These are phyloP conservation scores for Gracilinanus agilis DNA, from an alignment of 2,113 vertebrate genomes.

Conservation along the genomic window DNA sequence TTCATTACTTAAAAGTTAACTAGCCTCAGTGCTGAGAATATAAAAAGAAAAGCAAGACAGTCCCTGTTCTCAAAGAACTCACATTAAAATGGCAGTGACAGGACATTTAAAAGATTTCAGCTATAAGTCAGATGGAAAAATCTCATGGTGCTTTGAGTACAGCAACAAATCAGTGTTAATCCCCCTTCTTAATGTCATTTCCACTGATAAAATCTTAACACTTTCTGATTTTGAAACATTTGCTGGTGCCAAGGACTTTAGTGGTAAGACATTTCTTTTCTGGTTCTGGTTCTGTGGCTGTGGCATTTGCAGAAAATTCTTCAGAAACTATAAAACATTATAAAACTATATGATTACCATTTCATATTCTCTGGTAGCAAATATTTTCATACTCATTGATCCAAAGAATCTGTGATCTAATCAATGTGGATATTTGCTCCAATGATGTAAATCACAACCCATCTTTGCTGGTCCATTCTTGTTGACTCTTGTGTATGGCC, in stretches of 20 bases:
- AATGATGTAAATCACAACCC: background rate
- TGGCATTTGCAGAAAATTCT: background rate
- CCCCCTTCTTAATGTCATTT: background rate
- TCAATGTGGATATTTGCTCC: background rate
- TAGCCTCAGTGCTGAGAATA: background rate
- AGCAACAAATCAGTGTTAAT: background rate
- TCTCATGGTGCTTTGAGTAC: background rate
- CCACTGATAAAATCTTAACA: background rate
- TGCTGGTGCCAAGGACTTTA: background rate
- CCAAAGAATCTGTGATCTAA: background rate
- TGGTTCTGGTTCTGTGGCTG: background rate
- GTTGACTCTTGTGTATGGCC: background rate
- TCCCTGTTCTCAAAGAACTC: background rate
- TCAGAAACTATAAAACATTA: background rate
- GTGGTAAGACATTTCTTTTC: background rate
- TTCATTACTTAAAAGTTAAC: background rate
- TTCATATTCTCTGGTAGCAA: background rate
- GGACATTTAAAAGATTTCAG: background rate
- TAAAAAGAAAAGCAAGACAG: background rate
- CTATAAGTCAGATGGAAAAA: background rate
- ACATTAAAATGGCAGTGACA: background rate
- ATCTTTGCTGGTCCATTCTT: background rate
- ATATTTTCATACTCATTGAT: background rate
- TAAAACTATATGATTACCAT: background rate
- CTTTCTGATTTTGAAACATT: background rate